Evolutionary conservation across 2,888 invertebrate species (phyloP).

Genomic region (Meganola albula): DNA sequence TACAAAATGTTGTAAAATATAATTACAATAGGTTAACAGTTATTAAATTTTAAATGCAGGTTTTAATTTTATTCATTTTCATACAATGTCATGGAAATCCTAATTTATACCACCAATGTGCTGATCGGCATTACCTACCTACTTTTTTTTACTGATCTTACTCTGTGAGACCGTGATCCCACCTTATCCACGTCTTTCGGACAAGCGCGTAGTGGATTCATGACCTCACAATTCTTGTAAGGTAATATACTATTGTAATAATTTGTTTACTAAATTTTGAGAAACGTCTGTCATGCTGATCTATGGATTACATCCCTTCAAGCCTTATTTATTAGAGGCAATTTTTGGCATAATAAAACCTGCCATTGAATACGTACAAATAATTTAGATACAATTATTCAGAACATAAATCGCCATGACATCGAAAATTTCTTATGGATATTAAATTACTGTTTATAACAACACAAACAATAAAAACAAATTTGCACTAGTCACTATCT

Average conservation of each 20-base stretch:
- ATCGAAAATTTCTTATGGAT: constrained; percentile 45
- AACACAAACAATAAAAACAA: constrained; percentile 44
- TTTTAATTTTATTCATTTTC: constrained; percentile 42
- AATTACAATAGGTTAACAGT: constrained; percentile 72
- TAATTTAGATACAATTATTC: constrained; percentile 27
- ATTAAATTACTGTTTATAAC: constrained; percentile 37
- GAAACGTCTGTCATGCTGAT: constrained; percentile 44
- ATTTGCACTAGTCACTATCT: constrained; percentile 37
- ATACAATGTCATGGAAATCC: constrained; percentile 70
- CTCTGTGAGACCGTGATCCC: too few species aligned
- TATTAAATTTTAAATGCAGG: constrained; percentile 73
- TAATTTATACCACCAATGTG: constrained; percentile 40
- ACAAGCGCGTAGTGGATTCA: too few species aligned
- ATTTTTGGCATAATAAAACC: constrained; percentile 61
- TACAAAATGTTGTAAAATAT: constrained; percentile 73
- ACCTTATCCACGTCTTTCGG: too few species aligned
- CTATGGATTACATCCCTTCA: constrained; percentile 57
- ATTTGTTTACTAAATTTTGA: too few species aligned
- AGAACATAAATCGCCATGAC: constrained; percentile 51
- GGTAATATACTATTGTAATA: too few species aligned
- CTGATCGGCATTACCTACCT: too few species aligned
- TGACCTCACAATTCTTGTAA: too few species aligned
- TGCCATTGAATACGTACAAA: constrained; percentile 30
- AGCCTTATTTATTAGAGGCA: constrained; percentile 62
- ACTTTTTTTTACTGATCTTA: too few species aligned